Evolutionary conservation across 35 echinoderm and acorn worm genomes (phyloP).

Genomic region (Chiridota heheva): DNA sequence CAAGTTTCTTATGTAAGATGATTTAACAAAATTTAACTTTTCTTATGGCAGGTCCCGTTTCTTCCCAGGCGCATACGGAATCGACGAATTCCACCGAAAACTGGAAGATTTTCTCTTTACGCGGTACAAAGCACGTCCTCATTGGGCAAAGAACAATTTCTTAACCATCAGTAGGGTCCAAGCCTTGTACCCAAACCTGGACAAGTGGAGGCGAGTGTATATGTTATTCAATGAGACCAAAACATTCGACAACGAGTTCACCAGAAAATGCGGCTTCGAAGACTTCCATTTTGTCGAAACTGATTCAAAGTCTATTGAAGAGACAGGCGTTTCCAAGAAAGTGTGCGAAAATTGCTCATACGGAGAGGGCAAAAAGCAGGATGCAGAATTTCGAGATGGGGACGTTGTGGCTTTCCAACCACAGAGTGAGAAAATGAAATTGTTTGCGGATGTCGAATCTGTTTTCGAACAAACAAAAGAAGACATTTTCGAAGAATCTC

Average conservation of each 20-base stretch:
- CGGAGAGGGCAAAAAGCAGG: too few species aligned
- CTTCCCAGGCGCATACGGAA: conserved; percentile 84
- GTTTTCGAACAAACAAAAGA: too few species aligned
- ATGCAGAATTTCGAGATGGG: too few species aligned
- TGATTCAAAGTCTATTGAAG: too few species aligned
- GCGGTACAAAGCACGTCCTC: conserved; percentile 76
- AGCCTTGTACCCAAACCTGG: conserved; percentile 74
- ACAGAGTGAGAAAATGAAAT: too few species aligned
- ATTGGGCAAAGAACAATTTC: conserved; percentile 95
- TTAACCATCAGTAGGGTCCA: conserved; percentile 64
- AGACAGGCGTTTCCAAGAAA: too few species aligned
- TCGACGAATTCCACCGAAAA: conserved; percentile 83
- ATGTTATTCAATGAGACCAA: conserved; percentile 68
- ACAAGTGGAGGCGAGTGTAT: conserved; percentile 76
- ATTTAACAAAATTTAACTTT: too few species aligned
- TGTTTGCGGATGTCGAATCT: too few species aligned
- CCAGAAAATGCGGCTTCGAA: conserved; percentile 84
- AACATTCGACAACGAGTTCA: conserved; percentile 95
- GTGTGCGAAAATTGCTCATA: too few species aligned
- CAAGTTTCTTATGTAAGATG: background rate
- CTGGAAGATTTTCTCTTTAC: conserved; percentile 80
- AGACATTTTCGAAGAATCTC: too few species aligned
- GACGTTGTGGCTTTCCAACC: too few species aligned
- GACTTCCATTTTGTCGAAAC: too few species aligned
- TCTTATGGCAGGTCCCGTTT: conserved; percentile 93